phyloP scores from a whole-genome alignment of 2,797 vertebrate genomes.

The Emys orbicularis region DNA sequence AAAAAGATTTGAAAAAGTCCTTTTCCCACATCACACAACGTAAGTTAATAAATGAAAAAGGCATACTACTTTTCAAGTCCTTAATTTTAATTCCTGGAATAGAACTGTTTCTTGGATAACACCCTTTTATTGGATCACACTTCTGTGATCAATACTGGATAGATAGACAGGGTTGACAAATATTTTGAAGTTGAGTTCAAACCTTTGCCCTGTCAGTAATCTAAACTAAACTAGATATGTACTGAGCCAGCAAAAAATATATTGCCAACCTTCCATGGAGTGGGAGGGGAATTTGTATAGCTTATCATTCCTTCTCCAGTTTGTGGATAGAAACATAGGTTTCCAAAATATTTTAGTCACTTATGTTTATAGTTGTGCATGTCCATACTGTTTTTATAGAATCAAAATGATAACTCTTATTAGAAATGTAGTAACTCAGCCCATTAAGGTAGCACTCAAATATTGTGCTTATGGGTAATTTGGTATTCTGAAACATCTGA shows the following conservation, averaged over 20 bases:
- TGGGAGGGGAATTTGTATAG: neutral
- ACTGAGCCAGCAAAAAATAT: conserved; percentile 4
- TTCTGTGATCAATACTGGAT: conserved; percentile 9
- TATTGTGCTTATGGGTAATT: neutral
- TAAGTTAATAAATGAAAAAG: conserved; percentile 65
- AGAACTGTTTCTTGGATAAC: conserved; percentile 39
- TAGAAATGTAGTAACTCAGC: neutral
- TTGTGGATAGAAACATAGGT: neutral
- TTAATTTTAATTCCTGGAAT: conserved; percentile 51
- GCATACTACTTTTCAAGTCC: conserved; percentile 51
- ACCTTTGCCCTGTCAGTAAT: conserved; percentile 46
- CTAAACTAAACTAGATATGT: conserved; percentile 37
- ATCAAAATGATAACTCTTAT: neutral
- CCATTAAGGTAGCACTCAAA: neutral
- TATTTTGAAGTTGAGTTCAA: conserved; percentile 63
- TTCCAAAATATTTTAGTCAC: neutral
- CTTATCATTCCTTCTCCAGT: neutral
- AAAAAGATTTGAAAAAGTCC: conserved; percentile 72
- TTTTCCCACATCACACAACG: conserved; percentile 69
- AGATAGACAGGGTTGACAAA: conserved; percentile 28
- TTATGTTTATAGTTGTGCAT: neutral
- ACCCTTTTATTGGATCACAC: neutral
- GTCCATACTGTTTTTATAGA: neutral
- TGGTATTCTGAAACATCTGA: neutral
- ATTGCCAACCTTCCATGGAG: neutral